Evolutionary conservation across 2,113 vertebrate genomes (phyloP).

Genomic region (Typhlomys cinereus): DNA sequence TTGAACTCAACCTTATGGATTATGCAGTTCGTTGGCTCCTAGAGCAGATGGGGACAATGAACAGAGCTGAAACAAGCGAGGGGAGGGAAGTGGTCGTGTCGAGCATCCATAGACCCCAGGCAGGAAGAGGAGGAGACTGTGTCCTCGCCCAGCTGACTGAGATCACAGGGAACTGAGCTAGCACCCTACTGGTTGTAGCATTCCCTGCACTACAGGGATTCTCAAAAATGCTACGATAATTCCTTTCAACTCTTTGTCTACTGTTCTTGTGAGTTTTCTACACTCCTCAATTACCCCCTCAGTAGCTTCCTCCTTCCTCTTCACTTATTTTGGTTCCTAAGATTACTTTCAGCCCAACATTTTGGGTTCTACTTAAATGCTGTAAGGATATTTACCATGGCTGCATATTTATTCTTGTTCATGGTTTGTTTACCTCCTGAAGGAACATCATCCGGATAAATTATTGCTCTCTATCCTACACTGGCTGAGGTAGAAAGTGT

Average conservation of each 20-base stretch:
- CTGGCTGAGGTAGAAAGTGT: fast-evolving
- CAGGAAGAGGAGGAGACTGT: background rate
- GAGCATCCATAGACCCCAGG: background rate
- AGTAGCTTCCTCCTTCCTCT: background rate
- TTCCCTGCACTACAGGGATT: background rate
- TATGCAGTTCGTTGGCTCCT: background rate
- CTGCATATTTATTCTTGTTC: background rate
- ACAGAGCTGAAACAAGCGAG: background rate
- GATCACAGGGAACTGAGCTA: no score
- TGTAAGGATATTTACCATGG: background rate
- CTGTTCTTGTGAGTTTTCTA: background rate
- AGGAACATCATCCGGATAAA: background rate
- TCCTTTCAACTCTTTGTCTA: background rate
- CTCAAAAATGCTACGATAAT: background rate
- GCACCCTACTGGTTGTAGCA: fast-evolving
- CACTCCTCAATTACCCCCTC: background rate
- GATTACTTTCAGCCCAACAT: background rate
- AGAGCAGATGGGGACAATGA: background rate
- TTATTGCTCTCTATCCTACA: background rate
- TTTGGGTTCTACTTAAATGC: background rate
- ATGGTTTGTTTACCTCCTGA: background rate
- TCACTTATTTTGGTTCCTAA: background rate
- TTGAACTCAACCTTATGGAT: background rate
- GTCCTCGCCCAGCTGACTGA: background rate
- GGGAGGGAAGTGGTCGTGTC: background rate